phyloP scores from a whole-genome alignment of 2,113 vertebrate genomes.

The Dunckerocampus dactyliophorus region DNA sequence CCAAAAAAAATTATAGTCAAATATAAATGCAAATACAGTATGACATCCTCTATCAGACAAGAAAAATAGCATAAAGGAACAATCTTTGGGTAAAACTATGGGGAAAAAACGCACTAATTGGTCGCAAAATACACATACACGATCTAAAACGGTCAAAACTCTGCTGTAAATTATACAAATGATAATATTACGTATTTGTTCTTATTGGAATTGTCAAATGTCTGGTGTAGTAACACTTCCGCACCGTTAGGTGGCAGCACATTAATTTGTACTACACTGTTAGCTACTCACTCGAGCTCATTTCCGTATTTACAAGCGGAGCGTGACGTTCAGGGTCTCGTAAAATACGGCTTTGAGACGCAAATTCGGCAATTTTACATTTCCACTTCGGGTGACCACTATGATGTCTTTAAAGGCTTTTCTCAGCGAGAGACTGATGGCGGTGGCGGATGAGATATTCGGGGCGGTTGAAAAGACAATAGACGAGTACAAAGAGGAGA shows the following conservation, averaged over 20 bases:
- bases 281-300: slow-evolving; percentile 10
- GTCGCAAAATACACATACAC: too few relatives aligned
- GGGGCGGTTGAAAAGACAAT: slow-evolving; percentile 59
- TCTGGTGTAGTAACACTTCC: not conserved
- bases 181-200: not conserved
- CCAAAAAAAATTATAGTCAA: too few relatives aligned
- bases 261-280: not conserved
- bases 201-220: not conserved
- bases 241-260: not conserved
- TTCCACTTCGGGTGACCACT: not conserved
- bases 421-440: slow-evolving; percentile 51
- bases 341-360: slow-evolving; percentile 17
- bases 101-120: too few relatives aligned
- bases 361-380: rapidly evolving
- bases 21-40: too few relatives aligned
- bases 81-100: too few relatives aligned
- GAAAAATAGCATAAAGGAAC: too few relatives aligned
- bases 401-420: slow-evolving; percentile 57
- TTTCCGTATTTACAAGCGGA: slow-evolving; percentile 64
- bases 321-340: slow-evolving; percentile 57
- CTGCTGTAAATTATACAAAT: not conserved
- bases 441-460: slow-evolving; percentile 63
- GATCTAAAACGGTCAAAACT: too few relatives aligned
- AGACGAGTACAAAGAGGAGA: slow-evolving; percentile 59
- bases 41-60: too few relatives aligned